Evolutionary conservation across 2,113 vertebrate species (phyloP).

Genomic region (Pleuronectes platessa): DNA sequence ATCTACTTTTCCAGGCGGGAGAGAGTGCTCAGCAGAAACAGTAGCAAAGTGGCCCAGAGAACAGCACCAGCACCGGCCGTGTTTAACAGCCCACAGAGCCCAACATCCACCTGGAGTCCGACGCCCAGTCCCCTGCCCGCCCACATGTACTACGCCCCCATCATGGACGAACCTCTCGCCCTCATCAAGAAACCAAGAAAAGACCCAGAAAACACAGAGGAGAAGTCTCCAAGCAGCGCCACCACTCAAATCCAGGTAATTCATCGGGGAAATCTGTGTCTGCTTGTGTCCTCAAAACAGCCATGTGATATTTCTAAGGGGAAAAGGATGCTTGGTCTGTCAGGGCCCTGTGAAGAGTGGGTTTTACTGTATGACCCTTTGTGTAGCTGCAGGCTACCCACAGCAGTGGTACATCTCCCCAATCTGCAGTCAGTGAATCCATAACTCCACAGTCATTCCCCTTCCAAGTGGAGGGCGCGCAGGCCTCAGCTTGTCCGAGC

Average conservation of each 20-base stretch:
- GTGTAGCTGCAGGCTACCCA: conserved; percentile 62
- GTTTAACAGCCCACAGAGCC: conserved; percentile 72
- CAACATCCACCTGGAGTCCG: conserved; percentile 78
- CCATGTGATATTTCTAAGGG: background rate
- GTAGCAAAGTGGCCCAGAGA: conserved; percentile 61
- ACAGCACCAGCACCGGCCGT: conserved; percentile 25
- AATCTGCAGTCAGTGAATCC: conserved; percentile 49
- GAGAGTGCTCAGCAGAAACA: conserved; percentile 75
- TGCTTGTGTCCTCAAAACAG: background rate
- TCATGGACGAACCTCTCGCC: conserved; percentile 83
- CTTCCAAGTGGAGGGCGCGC: conserved; percentile 44
- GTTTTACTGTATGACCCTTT: conserved; percentile 30
- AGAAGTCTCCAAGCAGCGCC: conserved; percentile 57
- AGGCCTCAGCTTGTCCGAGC: conserved; percentile 79
- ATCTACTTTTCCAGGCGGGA: conserved; percentile 74
- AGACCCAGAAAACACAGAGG: conserved; percentile 65
- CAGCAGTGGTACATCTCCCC: conserved; percentile 46
- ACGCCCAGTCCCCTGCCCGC: conserved; percentile 74
- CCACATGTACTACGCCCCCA: conserved; percentile 76
- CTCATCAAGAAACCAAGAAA: conserved; percentile 85
- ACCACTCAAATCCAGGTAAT: conserved; percentile 79
- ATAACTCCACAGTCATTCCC: conserved; percentile 37
- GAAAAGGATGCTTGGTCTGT: background rate
- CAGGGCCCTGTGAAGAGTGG: background rate
- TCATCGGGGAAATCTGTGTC: background rate